Evolutionary conservation across 2,888 invertebrate genomes (phyloP).

Genomic region (Netelia virgata): DNA sequence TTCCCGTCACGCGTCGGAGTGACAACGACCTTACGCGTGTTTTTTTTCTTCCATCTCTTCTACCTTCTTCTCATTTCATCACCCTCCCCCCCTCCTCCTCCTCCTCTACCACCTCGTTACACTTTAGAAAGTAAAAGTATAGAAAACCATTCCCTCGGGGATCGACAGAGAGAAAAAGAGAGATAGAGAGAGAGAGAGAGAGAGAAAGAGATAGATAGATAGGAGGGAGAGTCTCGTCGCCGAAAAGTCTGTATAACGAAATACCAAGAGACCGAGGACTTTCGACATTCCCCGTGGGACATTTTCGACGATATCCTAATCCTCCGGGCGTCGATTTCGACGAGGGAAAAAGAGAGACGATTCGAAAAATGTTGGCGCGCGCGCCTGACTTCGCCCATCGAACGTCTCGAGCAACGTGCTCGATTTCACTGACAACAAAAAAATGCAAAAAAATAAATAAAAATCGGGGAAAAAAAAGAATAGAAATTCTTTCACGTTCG

Average conservation of each 20-base stretch:
- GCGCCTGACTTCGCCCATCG: not conserved
- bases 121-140: conserved; percentile 45
- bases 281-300: conserved; percentile 38
- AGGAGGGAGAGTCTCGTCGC: conserved; percentile 10
- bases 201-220: no score
- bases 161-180: no score
- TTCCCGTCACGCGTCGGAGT: conserved; percentile 35
- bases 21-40: conserved; percentile 25
- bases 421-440: conserved; percentile 20
- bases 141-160: conserved; percentile 7
- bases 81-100: not conserved
- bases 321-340: conserved; percentile 4
- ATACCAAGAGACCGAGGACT: not conserved
- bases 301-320: conserved; percentile 37
- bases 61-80: not conserved
- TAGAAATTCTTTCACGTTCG: not conserved
- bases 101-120: conserved; percentile 25
- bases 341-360: conserved; percentile 1
- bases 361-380: not conserved
- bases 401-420: not conserved
- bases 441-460: not conserved
- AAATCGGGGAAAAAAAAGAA: not conserved
- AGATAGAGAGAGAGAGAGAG: not conserved
- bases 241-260: conserved; percentile 24
- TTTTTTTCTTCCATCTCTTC: conserved; percentile 19